Conservation (phyloP, 37 sponge, comb jelly and placozoan genomes). For the Tethya wilhelma region DNA sequence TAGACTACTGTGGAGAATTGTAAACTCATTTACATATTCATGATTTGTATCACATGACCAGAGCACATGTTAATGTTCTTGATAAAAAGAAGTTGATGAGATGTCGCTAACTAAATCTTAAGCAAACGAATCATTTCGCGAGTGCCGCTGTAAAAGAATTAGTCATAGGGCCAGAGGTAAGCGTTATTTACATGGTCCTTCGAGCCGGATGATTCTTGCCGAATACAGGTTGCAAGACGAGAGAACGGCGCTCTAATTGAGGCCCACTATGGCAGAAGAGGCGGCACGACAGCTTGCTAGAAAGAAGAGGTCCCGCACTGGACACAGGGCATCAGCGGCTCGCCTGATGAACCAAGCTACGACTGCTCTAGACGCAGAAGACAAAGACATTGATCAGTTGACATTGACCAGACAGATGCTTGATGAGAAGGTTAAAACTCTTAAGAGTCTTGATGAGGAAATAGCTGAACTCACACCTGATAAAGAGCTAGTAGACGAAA, state of each 20-base stretch:
- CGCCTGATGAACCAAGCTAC: slow-evolving; percentile 26
- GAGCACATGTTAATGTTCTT: not conserved
- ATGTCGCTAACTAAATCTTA: not conserved
- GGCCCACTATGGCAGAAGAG: not conserved
- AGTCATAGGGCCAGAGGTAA: not conserved
- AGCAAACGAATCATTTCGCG: not conserved
- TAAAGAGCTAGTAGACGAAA: slow-evolving; percentile 46
- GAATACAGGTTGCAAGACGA: not conserved
- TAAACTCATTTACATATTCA: too few species aligned
- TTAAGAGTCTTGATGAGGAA: slow-evolving; percentile 18
- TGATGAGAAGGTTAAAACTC: not conserved
- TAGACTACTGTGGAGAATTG: too few species aligned
- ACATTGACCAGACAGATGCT: not conserved
- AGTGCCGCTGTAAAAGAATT: not conserved
- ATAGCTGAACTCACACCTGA: slow-evolving; percentile 18
- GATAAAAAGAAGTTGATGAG: not conserved
- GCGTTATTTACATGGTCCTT: slow-evolving; percentile 34
- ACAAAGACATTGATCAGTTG: slow-evolving; percentile 17
- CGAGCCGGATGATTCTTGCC: slow-evolving; percentile 42
- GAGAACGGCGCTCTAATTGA: slow-evolving; percentile 6
- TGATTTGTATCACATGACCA: slow-evolving; percentile 10
- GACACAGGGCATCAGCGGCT: slow-evolving; percentile 29
- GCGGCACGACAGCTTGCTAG: slow-evolving; percentile 8
- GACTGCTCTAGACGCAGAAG: slow-evolving; percentile 5
- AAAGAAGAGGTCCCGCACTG: slow-evolving; percentile 34